phyloP scores from a whole-genome alignment of 2,113 vertebrate species.

The Myrmecobius fasciatus region DNA sequence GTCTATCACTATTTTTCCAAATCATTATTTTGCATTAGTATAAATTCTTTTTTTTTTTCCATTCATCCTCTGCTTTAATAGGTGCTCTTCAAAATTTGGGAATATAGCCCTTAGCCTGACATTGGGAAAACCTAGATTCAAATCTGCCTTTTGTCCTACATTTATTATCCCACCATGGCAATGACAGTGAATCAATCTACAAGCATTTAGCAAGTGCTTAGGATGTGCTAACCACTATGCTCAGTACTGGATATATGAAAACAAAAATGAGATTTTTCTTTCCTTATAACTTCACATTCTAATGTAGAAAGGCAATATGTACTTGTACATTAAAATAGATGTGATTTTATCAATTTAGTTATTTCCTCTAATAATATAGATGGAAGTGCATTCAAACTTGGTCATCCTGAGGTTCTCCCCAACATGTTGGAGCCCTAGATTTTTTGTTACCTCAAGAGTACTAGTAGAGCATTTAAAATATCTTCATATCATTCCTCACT shows the following conservation, averaged over 20 bases:
- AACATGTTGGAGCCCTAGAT: neutral
- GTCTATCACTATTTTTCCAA: neutral
- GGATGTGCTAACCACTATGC: neutral
- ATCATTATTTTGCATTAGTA: neutral
- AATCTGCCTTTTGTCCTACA: neutral
- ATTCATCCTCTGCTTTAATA: neutral
- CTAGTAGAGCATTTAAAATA: neutral
- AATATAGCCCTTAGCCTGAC: neutral
- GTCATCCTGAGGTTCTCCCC: neutral
- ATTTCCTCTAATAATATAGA: neutral
- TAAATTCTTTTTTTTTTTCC: fast-evolving
- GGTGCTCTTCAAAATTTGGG: neutral
- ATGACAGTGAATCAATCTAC: neutral
- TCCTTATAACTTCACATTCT: neutral
- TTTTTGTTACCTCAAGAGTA: neutral
- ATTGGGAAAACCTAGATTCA: neutral
- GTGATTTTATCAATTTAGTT: neutral
- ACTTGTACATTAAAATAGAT: neutral
- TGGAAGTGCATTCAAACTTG: neutral
- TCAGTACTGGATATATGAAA: neutral
- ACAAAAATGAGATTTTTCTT: neutral
- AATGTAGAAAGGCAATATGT: neutral
- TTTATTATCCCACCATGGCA: neutral
- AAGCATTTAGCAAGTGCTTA: neutral
- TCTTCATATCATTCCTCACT: neutral